These are phyloP conservation scores for Oligia strigilis DNA, from an alignment of 2,888 invertebrate genomes.

Conservation along the genomic window DNA sequence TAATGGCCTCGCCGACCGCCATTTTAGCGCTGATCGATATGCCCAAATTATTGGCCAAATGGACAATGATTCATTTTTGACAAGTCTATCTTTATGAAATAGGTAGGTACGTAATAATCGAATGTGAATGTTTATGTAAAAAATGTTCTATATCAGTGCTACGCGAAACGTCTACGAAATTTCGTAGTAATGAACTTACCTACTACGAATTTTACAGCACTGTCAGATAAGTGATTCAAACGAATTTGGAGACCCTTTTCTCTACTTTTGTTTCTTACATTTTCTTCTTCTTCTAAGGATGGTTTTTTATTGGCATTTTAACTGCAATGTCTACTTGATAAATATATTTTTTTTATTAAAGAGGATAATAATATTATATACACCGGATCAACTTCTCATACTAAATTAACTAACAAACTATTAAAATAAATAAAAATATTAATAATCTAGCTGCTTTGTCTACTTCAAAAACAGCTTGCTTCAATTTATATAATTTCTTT, in stretches of 20 bases:
- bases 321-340: too few species aligned
- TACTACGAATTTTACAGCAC: neutral
- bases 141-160: neutral
- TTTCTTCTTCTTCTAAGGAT: too few species aligned
- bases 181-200: neutral
- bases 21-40: slow-evolving; percentile 64
- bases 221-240: neutral
- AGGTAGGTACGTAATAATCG: neutral
- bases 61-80: slow-evolving; percentile 55
- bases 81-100: slow-evolving; percentile 2
- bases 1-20: slow-evolving; percentile 76
- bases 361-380: too few species aligned
- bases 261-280: too few species aligned
- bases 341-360: too few species aligned
- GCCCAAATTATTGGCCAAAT: slow-evolving; percentile 61
- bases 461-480: neutral
- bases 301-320: too few species aligned
- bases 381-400: too few species aligned
- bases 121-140: neutral
- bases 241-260: too few species aligned
- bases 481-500: slow-evolving; percentile 11
- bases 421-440: too few species aligned
- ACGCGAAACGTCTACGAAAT: neutral
- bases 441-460: too few species aligned
- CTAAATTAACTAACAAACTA: too few species aligned